Evolutionary conservation across 2,113 vertebrate genomes (phyloP).

Genomic region (Pyxicephalus adspersus): DNA sequence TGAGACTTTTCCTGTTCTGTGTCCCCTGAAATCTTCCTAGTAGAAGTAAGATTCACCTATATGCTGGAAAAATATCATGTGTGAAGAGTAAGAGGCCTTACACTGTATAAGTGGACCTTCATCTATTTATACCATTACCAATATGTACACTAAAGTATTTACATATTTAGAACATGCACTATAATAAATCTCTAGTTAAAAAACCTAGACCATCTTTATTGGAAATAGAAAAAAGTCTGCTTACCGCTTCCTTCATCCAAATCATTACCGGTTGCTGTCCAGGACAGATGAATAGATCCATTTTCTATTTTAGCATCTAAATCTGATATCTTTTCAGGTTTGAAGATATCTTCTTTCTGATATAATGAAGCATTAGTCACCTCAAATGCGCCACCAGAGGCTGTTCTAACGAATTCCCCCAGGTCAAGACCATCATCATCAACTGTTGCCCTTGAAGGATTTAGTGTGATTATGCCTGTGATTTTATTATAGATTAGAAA

Average conservation of each 20-base stretch:
- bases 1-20: too few relatives aligned
- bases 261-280: slow-evolving; percentile 72
- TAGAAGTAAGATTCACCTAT: too few relatives aligned
- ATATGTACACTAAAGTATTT: too few relatives aligned
- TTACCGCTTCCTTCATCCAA: slow-evolving; percentile 70
- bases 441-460: slow-evolving; percentile 62
- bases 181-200: too few relatives aligned
- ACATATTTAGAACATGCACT: too few relatives aligned
- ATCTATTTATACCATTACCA: too few relatives aligned
- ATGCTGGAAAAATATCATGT: too few relatives aligned
- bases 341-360: slow-evolving; percentile 1
- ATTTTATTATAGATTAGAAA: not conserved
- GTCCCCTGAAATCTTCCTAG: too few relatives aligned
- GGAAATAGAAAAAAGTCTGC: not conserved
- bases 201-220: too few relatives aligned
- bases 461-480: slow-evolving; percentile 51
- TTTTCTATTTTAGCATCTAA: slow-evolving; percentile 62
- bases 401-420: slow-evolving; percentile 67
- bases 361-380: slow-evolving; percentile 36
- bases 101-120: too few relatives aligned
- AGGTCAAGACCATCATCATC: slow-evolving; percentile 48
- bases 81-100: too few relatives aligned
- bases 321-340: slow-evolving; percentile 69
- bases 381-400: slow-evolving; percentile 65
- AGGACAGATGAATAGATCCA: slow-evolving; percentile 64